A percentile compares a stretch with the other conserved stretches of the same genome.
Evolutionary conservation across 2,113 vertebrate genomes (phyloP).

Genomic region (Tychaedon coryphoeus): DNA sequence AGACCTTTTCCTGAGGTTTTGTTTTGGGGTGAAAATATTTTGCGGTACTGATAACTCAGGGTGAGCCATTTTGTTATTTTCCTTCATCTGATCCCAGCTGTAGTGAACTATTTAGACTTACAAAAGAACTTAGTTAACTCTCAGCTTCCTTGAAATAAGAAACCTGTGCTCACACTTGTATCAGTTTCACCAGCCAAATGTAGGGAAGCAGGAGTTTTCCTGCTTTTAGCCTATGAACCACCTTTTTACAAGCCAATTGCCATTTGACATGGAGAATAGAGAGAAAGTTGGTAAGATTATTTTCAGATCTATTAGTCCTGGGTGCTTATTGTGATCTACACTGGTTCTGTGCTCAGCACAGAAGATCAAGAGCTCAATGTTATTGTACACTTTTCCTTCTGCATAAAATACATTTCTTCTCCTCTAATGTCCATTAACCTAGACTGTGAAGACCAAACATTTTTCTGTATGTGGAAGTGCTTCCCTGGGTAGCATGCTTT

Average conservation of each 20-base stretch:
- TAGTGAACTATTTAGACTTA: constrained; percentile 1
- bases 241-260: background rate
- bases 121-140: constrained; percentile 10
- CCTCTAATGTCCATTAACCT: background rate
- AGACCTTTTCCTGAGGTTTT: constrained; percentile 43
- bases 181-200: constrained; percentile 21
- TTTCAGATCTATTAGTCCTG: background rate
- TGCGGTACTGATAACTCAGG: background rate
- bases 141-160: constrained; percentile 30
- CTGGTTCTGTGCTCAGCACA: background rate
- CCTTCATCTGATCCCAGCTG: background rate
- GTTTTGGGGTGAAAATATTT: background rate
- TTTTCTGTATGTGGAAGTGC: background rate
- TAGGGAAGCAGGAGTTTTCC: constrained; percentile 31
- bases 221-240: background rate
- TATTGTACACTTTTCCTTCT: background rate
- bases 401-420: background rate
- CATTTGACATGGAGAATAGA: background rate
- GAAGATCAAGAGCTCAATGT: background rate
- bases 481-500: background rate
- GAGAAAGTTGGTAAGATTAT: background rate
- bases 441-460: background rate
- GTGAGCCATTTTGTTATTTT: background rate
- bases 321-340: background rate
- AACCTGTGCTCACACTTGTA: background rate